Evolutionary conservation across 2,888 invertebrate genomes (phyloP).

Genomic region (Drosophila hamatofila): DNA sequence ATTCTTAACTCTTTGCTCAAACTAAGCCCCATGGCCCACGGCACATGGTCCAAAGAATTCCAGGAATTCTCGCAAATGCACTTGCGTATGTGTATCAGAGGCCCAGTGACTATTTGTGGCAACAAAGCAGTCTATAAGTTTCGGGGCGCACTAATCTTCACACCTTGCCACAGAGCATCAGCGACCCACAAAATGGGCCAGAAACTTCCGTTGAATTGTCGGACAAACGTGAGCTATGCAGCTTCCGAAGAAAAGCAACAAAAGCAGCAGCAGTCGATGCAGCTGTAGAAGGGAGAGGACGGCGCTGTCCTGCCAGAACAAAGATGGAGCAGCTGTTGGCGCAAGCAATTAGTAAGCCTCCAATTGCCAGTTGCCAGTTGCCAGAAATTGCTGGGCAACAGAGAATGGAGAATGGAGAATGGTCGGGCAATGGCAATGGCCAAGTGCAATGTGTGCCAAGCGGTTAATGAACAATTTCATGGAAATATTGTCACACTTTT

Average conservation of each 20-base stretch:
- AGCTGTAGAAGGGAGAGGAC: constrained; percentile 13
- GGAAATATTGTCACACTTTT: constrained; percentile 80
- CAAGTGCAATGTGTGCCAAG: constrained; percentile 81
- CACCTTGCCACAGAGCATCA: constrained; percentile 62
- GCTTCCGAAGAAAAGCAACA: constrained; percentile 79
- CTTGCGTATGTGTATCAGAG: constrained; percentile 42
- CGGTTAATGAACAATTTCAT: constrained; percentile 80
- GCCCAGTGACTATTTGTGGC: constrained; percentile 40
- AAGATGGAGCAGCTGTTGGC: constrained; percentile 53
- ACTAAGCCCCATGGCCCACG: constrained; percentile 1
- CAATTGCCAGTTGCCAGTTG: constrained; percentile 69
- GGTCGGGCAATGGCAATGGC: constrained; percentile 16
- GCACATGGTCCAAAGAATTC: constrained; percentile 46
- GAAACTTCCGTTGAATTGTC: constrained; percentile 80
- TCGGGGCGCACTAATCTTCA: constrained; percentile 78
- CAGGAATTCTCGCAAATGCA: constrained; percentile 57
- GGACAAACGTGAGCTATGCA: constrained; percentile 70
- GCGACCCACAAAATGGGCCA: constrained; percentile 45
- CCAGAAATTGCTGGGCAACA: constrained; percentile 56
- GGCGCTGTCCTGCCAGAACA: constrained; percentile 50
- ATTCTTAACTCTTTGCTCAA: constrained; percentile 19
- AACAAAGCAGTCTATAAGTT: constrained; percentile 37
- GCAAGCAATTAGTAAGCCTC: constrained; percentile 67
- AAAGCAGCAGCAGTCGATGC: background rate
- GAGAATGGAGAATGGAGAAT: constrained; percentile 9